A percentile compares a stretch with the other conserved stretches of the same genome.
phyloP scores from a whole-genome alignment of 2,888 invertebrate genomes.

The Notocelia uddmanniana region DNA sequence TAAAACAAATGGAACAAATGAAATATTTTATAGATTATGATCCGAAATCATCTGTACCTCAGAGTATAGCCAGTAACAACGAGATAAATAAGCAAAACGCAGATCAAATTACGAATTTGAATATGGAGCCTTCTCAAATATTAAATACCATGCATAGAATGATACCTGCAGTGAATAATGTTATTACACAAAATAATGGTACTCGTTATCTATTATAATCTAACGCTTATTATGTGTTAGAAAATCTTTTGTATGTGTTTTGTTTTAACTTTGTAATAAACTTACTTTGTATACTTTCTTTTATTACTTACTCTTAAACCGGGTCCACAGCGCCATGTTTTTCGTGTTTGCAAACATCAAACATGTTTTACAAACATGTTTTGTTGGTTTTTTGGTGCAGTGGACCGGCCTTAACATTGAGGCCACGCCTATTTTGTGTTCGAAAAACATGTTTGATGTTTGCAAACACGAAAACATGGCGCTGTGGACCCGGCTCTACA shows the following conservation, averaged over 20 bases:
- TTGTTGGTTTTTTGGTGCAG: no score
- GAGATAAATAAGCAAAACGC: conserved; percentile 5
- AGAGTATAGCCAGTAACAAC: background rate
- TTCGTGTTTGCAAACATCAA: no score
- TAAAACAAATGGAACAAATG: conserved; percentile 48
- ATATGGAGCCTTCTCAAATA: background rate
- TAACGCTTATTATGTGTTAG: background rate
- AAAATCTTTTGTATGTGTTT: background rate
- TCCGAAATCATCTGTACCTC: background rate
- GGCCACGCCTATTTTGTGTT: no score
- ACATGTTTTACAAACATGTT: no score
- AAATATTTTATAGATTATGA: conserved; percentile 62
- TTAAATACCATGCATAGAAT: background rate
- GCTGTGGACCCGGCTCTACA: no score
- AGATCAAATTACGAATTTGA: background rate
- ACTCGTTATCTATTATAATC: conserved; percentile 1
- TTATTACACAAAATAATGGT: conserved; percentile 13
- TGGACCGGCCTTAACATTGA: no score
- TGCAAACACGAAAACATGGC: no score
- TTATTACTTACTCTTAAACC: background rate
- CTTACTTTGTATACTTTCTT: background rate
- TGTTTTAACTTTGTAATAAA: conserved; percentile 10
- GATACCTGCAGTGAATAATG: background rate
- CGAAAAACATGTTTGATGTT: no score
- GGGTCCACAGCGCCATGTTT: no score